These are phyloP conservation scores for Drosophila parvula DNA, from an alignment of 1,140 invertebrate species.

Conservation along the genomic window DNA sequence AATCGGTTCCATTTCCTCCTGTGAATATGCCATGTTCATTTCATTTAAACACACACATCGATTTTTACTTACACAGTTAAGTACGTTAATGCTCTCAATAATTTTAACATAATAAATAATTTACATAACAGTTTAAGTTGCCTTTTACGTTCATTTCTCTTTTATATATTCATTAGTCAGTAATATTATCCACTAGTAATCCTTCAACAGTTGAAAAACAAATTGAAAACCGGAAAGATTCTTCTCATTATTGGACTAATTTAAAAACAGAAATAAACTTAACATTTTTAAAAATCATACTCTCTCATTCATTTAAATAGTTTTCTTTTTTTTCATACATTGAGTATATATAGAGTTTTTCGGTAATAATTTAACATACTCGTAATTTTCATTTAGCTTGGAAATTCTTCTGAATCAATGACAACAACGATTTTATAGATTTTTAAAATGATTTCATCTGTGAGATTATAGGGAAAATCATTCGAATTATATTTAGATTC, in stretches of 20 bases:
- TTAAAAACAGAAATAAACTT: slow-evolving; percentile 60
- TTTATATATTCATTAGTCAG: slow-evolving; percentile 42
- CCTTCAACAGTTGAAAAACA: slow-evolving; percentile 56
- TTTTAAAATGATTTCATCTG: slow-evolving; percentile 43
- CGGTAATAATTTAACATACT: slow-evolving; percentile 60
- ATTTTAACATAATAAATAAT: slow-evolving; percentile 78
- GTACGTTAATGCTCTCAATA: slow-evolving; percentile 64
- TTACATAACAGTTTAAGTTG: slow-evolving; percentile 76
- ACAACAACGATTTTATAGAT: slow-evolving; percentile 66
- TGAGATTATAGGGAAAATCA: slow-evolving; percentile 34
- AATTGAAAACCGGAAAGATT: slow-evolving; percentile 37
- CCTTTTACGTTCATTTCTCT: slow-evolving; percentile 33
- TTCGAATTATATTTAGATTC: slow-evolving; percentile 12
- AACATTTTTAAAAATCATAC: slow-evolving; percentile 66
- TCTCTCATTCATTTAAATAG: slow-evolving; percentile 29
- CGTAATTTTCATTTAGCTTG: slow-evolving; percentile 51
- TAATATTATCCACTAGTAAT: slow-evolving; percentile 67
- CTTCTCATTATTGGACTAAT: slow-evolving; percentile 31
- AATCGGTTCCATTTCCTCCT: slow-evolving; percentile 27
- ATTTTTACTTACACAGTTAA: slow-evolving; percentile 76
- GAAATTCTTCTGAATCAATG: slow-evolving; percentile 46
- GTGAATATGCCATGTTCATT: slow-evolving; percentile 56
- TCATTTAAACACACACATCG: slow-evolving; percentile 45
- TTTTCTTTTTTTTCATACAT: slow-evolving; percentile 42
- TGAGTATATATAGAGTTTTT: slow-evolving; percentile 70